A percentile compares a stretch with the other conserved stretches of the same genome.
phyloP scores from a whole-genome alignment of 2,888 invertebrate species.

The Creontiades dilutus region DNA sequence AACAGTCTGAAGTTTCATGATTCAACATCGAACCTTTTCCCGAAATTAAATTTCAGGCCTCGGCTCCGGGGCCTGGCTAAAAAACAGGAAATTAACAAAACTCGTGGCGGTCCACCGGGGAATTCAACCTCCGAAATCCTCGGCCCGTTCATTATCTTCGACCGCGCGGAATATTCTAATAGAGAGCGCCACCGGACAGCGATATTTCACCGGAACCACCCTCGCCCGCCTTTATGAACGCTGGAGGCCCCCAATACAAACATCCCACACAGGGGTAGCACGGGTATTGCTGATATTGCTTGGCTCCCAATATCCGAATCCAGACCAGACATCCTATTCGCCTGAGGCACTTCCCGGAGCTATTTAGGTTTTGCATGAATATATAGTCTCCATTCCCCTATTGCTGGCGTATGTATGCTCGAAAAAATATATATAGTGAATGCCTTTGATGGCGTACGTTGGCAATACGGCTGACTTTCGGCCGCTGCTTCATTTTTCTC shows the following conservation, averaged over 20 bases:
- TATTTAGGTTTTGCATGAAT: not conserved
- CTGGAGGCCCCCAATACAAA: not conserved
- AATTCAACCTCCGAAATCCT: not conserved
- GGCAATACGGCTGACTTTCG: too few species aligned
- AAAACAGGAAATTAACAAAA: not conserved
- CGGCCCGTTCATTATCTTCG: slow-evolving; percentile 16
- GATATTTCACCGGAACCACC: slow-evolving; percentile 1
- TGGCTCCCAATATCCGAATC: slow-evolving; percentile 34
- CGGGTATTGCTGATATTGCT: slow-evolving; percentile 1
- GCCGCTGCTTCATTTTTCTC: too few species aligned
- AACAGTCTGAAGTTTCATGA: too few species aligned
- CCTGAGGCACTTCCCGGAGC: not conserved
- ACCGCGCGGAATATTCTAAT: slow-evolving; percentile 4
- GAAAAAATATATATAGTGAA: too few species aligned
- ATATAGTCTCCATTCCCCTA: too few species aligned
- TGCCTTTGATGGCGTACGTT: too few species aligned
- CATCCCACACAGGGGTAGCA: not conserved
- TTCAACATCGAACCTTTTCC: too few species aligned
- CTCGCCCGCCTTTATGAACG: not conserved
- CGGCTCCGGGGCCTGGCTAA: too few species aligned
- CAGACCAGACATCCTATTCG: slow-evolving; percentile 1
- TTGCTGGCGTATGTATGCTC: too few species aligned
- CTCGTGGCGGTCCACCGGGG: not conserved
- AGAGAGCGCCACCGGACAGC: not conserved
- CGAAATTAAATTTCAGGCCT: too few species aligned